Percentiles rank a stretch among this genome's conserved stretches.
phyloP scores from a whole-genome alignment of 1,140 invertebrate genomes.

The Drosophila santomea region DNA sequence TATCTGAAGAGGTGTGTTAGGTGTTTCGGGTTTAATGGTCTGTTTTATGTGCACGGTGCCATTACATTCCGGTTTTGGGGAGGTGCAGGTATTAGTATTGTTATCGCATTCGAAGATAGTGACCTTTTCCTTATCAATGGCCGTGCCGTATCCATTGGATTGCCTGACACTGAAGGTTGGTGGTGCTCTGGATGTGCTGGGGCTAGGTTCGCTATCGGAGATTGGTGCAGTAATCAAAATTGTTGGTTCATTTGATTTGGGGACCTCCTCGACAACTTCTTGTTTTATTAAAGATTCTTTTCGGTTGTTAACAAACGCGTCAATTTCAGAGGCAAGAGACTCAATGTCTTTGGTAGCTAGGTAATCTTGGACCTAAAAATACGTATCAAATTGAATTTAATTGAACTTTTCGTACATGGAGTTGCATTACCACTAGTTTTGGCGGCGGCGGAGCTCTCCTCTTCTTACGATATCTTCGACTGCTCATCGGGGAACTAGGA shows the following conservation, averaged over 20 bases:
- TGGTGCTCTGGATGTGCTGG: slow-evolving; percentile 21
- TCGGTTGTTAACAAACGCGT: slow-evolving; percentile 71
- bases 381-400: background rate
- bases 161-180: background rate
- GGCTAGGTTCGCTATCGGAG: slow-evolving; percentile 16
- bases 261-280: background rate
- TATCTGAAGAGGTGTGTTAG: slow-evolving; percentile 1
- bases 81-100: slow-evolving; percentile 5
- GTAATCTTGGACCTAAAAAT: slow-evolving; percentile 22
- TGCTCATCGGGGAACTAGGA: slow-evolving; percentile 23
- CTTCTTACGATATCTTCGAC: slow-evolving; percentile 60
- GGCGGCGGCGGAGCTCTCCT: slow-evolving; percentile 52
- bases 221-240: background rate
- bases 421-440: slow-evolving; percentile 35
- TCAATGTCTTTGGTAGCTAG: slow-evolving; percentile 61
- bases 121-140: slow-evolving; percentile 6
- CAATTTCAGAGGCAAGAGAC: slow-evolving; percentile 77
- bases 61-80: slow-evolving; percentile 11
- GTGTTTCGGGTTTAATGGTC: background rate
- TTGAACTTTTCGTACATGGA: background rate
- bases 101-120: background rate
- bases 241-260: slow-evolving; percentile 8
- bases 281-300: slow-evolving; percentile 38
- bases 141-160: slow-evolving; percentile 13
- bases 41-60: slow-evolving; percentile 22